Conservation (phyloP, 2,113 vertebrate genomes). For the Aegithalos caudatus region DNA sequence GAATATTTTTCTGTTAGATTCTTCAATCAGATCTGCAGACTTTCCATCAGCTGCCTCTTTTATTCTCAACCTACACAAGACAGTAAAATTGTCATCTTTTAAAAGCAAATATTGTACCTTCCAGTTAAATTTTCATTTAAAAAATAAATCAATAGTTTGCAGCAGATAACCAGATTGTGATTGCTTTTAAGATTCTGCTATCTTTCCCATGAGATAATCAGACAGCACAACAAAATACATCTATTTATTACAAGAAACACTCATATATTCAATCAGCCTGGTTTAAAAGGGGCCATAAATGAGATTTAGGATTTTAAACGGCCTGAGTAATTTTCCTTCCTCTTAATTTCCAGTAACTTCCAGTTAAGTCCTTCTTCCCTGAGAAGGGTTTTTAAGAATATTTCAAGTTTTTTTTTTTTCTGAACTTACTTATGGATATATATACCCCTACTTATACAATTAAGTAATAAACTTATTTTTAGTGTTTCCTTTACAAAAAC, state of each 20-base stretch:
- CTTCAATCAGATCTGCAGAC: slow-evolving; percentile 1
- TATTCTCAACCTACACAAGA: slow-evolving; percentile 23
- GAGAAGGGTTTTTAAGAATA: background rate
- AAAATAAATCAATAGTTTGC: slow-evolving; percentile 48
- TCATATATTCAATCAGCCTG: background rate
- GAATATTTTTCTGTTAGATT: slow-evolving; percentile 13
- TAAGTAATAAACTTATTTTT: background rate
- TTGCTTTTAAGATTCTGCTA: slow-evolving; percentile 47
- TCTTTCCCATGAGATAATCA: slow-evolving; percentile 13
- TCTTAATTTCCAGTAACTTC: background rate
- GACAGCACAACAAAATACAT: slow-evolving; percentile 19
- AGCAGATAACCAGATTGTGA: slow-evolving; percentile 43
- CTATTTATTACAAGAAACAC: slow-evolving; percentile 38
- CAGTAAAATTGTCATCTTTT: slow-evolving; percentile 33
- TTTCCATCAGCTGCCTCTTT: slow-evolving; percentile 11
- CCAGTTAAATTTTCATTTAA: slow-evolving; percentile 52
- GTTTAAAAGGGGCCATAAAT: slow-evolving; percentile 1
- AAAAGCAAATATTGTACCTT: slow-evolving; percentile 50
- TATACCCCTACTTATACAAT: background rate
- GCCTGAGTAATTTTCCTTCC: background rate
- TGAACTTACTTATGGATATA: accelerated
- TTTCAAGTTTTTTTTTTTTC: background rate
- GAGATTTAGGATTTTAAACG: background rate
- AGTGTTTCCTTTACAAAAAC: background rate
- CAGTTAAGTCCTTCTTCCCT: background rate